Evolutionary conservation across 1,140 invertebrate genomes (phyloP).

Genomic region (Calliphora vicina): DNA sequence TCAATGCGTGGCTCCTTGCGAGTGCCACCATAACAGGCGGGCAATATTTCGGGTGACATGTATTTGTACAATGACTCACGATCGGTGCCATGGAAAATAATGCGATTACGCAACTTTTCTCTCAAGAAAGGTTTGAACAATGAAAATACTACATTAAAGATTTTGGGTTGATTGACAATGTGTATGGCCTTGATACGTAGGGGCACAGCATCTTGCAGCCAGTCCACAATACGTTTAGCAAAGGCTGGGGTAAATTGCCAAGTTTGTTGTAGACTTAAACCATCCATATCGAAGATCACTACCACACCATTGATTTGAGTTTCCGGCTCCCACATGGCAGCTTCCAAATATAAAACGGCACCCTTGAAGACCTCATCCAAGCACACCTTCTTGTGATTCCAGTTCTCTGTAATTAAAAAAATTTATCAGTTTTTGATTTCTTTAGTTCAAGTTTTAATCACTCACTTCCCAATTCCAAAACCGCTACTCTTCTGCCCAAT

Average conservation of each 20-base stretch:
- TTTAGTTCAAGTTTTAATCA: neutral
- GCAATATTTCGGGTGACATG: slow-evolving; percentile 80
- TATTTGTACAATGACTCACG: slow-evolving; percentile 80
- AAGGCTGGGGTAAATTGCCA: slow-evolving; percentile 85
- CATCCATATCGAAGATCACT: slow-evolving; percentile 86
- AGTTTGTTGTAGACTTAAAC: slow-evolving; percentile 78
- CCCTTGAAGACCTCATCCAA: slow-evolving; percentile 86
- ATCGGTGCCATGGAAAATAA: slow-evolving; percentile 85
- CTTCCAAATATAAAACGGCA: slow-evolving; percentile 79
- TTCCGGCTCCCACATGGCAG: slow-evolving; percentile 79
- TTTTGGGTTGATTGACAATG: slow-evolving; percentile 85
- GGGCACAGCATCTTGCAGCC: slow-evolving; percentile 81
- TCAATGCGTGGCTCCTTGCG: slow-evolving; percentile 71
- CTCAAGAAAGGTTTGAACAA: slow-evolving; percentile 87
- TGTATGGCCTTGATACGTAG: slow-evolving; percentile 85
- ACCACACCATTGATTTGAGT: slow-evolving; percentile 79
- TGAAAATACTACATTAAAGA: slow-evolving; percentile 88
- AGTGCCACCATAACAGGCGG: slow-evolving; percentile 80
- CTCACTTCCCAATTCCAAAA: slow-evolving; percentile 82
- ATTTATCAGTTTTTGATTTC: neutral
- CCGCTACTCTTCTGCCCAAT: slow-evolving; percentile 73
- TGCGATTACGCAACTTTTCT: slow-evolving; percentile 77
- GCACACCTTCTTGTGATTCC: slow-evolving; percentile 81
- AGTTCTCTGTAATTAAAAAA: slow-evolving; percentile 71
- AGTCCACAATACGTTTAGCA: slow-evolving; percentile 82